A percentile compares a stretch with the other conserved stretches of the same genome.
These are phyloP conservation scores for Pseudolaguvia tuberculata DNA, from an alignment of 2,113 vertebrate species.

Conservation along the genomic window DNA sequence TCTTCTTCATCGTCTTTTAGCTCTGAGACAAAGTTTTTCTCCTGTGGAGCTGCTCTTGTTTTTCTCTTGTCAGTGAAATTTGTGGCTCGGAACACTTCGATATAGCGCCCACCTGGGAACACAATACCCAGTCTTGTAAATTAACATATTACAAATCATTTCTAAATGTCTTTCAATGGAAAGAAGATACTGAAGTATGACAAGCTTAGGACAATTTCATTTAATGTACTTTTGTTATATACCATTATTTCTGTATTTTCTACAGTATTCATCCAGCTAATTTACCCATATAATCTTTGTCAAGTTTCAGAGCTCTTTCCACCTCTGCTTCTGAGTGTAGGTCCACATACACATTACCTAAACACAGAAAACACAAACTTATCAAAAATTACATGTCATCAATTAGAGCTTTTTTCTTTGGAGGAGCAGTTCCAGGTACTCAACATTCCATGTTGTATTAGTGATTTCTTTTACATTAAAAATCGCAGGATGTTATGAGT, in stretches of 20 bases:
- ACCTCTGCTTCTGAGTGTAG: conserved; percentile 81
- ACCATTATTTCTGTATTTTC: too few species aligned
- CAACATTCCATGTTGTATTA: too few species aligned
- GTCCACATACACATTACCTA: conserved; percentile 91
- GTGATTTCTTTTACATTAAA: too few species aligned
- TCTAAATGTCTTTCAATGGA: too few species aligned
- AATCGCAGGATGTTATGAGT: too few species aligned
- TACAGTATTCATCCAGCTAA: background rate
- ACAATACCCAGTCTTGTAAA: background rate
- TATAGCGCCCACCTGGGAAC: conserved; percentile 76
- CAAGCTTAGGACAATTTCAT: too few species aligned
- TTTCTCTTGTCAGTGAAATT: conserved; percentile 42
- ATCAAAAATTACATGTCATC: background rate
- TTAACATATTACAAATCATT: background rate
- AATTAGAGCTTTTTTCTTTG: background rate
- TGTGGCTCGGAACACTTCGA: conserved; percentile 77
- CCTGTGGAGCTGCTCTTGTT: conserved; percentile 43
- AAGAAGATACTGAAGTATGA: too few species aligned
- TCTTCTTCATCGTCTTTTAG: conserved; percentile 82
- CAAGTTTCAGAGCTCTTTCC: conserved; percentile 79
- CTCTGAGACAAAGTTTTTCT: conserved; percentile 67
- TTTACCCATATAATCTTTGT: conserved; percentile 91
- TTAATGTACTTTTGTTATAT: too few species aligned
- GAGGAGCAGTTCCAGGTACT: too few species aligned
- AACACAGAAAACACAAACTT: conserved; percentile 25